phyloP scores from a whole-genome alignment of 2,113 vertebrate genomes.

The Planiliza haematocheilus region DNA sequence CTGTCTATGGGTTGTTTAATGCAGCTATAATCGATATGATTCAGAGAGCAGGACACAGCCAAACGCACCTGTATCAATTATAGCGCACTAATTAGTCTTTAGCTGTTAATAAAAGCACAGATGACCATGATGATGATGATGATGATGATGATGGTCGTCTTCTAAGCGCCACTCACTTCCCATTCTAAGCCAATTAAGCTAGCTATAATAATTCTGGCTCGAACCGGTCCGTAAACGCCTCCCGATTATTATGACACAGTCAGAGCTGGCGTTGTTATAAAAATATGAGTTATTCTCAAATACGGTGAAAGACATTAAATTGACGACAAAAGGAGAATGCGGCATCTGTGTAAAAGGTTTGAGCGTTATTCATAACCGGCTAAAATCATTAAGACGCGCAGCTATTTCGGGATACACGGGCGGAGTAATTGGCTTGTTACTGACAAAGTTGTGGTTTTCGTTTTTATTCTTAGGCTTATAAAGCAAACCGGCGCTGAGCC shows the following conservation, averaged over 20 bases:
- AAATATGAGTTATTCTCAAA: background rate
- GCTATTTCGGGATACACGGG: background rate
- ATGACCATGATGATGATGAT: background rate
- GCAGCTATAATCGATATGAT: background rate
- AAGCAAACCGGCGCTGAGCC: background rate
- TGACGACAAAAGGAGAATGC: conserved; percentile 14
- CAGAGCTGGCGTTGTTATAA: background rate
- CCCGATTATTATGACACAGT: background rate
- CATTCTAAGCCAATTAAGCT: conserved; percentile 75
- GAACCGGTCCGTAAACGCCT: conserved; percentile 61
- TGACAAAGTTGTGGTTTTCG: background rate
- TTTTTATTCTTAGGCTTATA: background rate
- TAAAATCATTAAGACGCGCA: conserved; percentile 30
- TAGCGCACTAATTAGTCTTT: conserved; percentile 8
- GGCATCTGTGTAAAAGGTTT: conserved; percentile 4
- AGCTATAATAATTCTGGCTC: conserved; percentile 68
- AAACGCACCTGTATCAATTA: conserved; percentile 2
- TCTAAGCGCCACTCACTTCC: conserved; percentile 34
- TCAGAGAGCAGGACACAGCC: background rate
- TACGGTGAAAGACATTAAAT: background rate
- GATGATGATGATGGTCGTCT: conserved; percentile 7
- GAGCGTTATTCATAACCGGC: background rate
- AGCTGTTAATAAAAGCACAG: background rate
- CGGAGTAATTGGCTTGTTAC: background rate
- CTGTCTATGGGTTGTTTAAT: too few relatives aligned